Percentiles rank a stretch among this genome's conserved stretches.
Evolutionary conservation across 1,140 invertebrate genomes (phyloP).

Genomic region (Paraescarpia echinospica): DNA sequence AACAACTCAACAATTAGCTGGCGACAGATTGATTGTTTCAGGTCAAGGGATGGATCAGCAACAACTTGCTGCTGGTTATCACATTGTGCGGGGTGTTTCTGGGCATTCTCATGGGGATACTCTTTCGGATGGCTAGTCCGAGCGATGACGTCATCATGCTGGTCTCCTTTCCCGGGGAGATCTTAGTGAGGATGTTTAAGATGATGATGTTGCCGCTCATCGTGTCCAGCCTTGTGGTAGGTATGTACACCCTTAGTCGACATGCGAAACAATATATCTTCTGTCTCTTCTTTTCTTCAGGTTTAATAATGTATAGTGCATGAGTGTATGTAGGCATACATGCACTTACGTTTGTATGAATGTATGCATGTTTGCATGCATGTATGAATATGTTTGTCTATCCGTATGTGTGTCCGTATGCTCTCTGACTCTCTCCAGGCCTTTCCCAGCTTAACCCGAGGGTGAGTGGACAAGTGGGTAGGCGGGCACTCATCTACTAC

Average conservation of each 20-base stretch:
- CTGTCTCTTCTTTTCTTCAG: too few species aligned
- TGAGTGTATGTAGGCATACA: too few species aligned
- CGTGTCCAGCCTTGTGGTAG: slow-evolving; percentile 58
- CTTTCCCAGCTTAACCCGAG: slow-evolving; percentile 49
- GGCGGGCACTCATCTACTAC: slow-evolving; percentile 60
- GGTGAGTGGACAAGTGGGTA: slow-evolving; percentile 58
- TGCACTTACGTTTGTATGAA: too few species aligned
- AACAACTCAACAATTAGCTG: too few species aligned
- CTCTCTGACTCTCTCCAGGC: slow-evolving; percentile 11
- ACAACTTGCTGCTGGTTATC: slow-evolving; percentile 50
- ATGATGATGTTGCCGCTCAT: slow-evolving; percentile 62
- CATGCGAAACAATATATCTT: too few species aligned
- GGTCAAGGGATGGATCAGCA: slow-evolving; percentile 15
- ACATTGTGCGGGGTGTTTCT: slow-evolving; percentile 52
- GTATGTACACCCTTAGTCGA: slow-evolving; percentile 34
- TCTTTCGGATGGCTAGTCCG: slow-evolving; percentile 40
- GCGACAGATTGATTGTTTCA: not conserved
- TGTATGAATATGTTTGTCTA: too few species aligned
- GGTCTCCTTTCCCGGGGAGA: slow-evolving; percentile 60
- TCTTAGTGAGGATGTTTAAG: slow-evolving; percentile 62
- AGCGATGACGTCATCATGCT: slow-evolving; percentile 46
- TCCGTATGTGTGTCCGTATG: not conserved
- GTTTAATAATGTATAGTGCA: too few species aligned
- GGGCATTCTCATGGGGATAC: slow-evolving; percentile 51
- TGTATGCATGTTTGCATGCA: too few species aligned